Evolutionary conservation across 2,797 vertebrate genomes (phyloP).

Genomic region (Selene dorsalis): DNA sequence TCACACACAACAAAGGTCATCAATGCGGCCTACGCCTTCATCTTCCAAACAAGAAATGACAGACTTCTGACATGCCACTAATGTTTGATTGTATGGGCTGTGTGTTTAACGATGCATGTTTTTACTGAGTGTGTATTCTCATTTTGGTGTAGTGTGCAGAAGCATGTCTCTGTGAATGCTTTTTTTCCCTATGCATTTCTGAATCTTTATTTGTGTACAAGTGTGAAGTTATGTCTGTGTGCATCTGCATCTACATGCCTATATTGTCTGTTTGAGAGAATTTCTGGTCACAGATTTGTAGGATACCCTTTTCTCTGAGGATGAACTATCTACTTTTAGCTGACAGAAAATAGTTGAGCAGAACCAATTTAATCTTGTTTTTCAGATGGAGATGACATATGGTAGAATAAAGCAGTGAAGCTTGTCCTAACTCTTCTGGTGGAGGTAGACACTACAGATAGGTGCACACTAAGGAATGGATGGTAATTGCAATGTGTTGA

Average conservation of each 20-base stretch:
- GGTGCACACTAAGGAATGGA: constrained; percentile 66
- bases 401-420: constrained; percentile 75
- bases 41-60: constrained; percentile 77
- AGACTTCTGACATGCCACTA: constrained; percentile 72
- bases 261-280: constrained; percentile 58
- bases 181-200: constrained; percentile 19
- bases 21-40: constrained; percentile 64
- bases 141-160: constrained; percentile 14
- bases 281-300: constrained; percentile 61
- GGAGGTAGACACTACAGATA: constrained; percentile 64
- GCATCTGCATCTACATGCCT: constrained; percentile 19
- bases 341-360: constrained; percentile 82
- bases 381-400: constrained; percentile 75
- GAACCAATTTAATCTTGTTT: constrained; percentile 83
- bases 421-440: constrained; percentile 75
- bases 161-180: neutral
- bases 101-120: constrained; percentile 26
- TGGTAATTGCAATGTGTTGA: constrained; percentile 80
- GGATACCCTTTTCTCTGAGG: constrained; percentile 69
- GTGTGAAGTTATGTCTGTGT: neutral
- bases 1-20: constrained; percentile 81
- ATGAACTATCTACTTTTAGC: constrained; percentile 78
- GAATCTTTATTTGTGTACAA: constrained; percentile 41
- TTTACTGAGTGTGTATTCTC: constrained; percentile 34
- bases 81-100: constrained; percentile 63